A percentile compares a stretch with the other conserved stretches of the same genome.
These are phyloP conservation scores for Myanophis thanlyinensis DNA, from an alignment of 2,113 vertebrate genomes.

Conservation along the genomic window DNA sequence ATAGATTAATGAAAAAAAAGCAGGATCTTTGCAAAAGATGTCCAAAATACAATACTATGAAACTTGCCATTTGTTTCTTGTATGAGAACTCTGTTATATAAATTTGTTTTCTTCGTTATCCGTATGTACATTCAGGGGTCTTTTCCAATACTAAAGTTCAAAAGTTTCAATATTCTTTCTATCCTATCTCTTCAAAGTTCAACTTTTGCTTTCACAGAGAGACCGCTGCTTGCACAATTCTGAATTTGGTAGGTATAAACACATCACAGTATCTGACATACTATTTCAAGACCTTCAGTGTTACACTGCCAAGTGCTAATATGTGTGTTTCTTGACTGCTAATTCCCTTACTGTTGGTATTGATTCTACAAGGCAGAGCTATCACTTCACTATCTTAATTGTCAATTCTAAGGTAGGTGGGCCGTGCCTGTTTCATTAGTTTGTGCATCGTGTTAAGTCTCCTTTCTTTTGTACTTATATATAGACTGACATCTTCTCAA, in stretches of 20 bases:
- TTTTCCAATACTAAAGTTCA: not conserved
- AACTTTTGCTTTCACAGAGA: not conserved
- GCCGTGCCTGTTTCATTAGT: not conserved
- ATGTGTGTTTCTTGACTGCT: not conserved
- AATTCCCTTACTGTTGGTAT: not conserved
- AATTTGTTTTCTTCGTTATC: not conserved
- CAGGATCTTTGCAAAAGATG: not conserved
- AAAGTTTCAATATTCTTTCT: not conserved
- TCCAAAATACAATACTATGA: not conserved
- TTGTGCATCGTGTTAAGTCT: not conserved
- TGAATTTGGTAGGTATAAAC: not conserved
- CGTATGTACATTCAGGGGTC: not conserved
- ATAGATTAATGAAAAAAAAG: not conserved
- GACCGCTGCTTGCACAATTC: not conserved
- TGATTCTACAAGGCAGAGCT: not conserved
- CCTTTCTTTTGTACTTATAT: not conserved
- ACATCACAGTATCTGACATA: not conserved
- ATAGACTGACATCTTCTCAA: not conserved
- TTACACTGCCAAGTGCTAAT: not conserved
- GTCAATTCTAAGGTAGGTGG: not conserved
- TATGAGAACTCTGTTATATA: not conserved
- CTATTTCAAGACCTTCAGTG: not conserved
- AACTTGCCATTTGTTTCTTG: not conserved
- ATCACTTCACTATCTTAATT: not conserved
- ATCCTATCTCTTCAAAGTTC: not conserved